phyloP scores from a whole-genome alignment of 2,113 vertebrate genomes.

The Pseudorasbora parva region DNA sequence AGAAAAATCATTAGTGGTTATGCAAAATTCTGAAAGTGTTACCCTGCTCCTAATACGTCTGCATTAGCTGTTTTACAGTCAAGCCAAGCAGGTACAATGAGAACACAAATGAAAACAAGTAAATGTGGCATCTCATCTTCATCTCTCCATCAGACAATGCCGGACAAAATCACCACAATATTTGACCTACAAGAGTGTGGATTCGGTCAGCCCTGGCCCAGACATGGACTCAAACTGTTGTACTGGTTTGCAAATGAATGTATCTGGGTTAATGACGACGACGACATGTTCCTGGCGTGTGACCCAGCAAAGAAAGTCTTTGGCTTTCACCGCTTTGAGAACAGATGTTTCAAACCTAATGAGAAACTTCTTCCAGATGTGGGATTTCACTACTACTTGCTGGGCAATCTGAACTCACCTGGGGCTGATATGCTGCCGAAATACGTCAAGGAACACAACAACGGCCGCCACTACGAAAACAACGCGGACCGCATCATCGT shows the following conservation, averaged over 20 bases:
- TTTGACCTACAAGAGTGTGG: not conserved
- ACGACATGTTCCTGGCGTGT: not conserved
- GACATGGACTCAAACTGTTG: constrained; percentile 49
- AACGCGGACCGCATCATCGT: constrained; percentile 27
- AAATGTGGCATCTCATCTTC: no score
- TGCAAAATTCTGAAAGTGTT: no score
- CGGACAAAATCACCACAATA: constrained; percentile 22
- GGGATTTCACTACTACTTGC: not conserved
- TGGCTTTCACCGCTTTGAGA: constrained; percentile 45
- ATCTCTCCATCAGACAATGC: not conserved
- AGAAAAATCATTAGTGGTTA: no score
- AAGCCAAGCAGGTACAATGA: no score
- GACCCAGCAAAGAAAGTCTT: not conserved
- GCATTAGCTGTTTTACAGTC: no score
- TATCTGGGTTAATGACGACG: not conserved
- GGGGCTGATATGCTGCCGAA: not conserved
- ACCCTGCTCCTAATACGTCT: no score
- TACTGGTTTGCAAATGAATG: constrained; percentile 37
- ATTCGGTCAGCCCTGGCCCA: constrained; percentile 44
- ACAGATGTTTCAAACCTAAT: not conserved
- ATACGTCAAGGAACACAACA: not conserved
- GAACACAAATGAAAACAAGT: no score
- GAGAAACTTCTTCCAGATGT: constrained; percentile 2
- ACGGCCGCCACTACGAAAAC: not conserved
- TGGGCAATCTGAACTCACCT: constrained; percentile 16